Evolutionary conservation across 2,888 invertebrate species (phyloP).

Genomic region (Clusia tigrina): DNA sequence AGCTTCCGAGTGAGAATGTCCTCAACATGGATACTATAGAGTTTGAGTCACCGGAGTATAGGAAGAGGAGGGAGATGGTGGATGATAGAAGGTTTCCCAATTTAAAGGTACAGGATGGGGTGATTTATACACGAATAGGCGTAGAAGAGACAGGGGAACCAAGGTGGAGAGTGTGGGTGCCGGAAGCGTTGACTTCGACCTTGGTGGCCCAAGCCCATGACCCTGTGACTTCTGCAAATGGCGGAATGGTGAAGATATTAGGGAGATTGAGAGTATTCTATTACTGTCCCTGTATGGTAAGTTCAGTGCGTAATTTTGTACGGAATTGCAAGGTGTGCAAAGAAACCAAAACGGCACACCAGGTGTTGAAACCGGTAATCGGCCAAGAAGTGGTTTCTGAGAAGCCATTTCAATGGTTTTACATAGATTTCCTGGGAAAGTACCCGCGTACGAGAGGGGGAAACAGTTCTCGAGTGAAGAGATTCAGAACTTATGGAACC

Average conservation of each 20-base stretch:
- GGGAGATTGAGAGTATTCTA: constrained; percentile 19
- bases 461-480: too few relatives aligned
- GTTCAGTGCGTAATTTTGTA: constrained; percentile 21
- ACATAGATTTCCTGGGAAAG: constrained; percentile 3
- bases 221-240: constrained; percentile 18
- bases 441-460: not conserved
- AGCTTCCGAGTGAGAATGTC: too few relatives aligned
- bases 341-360: constrained; percentile 21
- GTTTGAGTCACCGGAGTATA: constrained; percentile 23
- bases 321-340: constrained; percentile 20
- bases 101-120: constrained; percentile 14
- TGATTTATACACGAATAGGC: not conserved
- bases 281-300: constrained; percentile 33
- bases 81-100: constrained; percentile 18
- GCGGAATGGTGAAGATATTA: constrained; percentile 27
- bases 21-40: constrained; percentile 14
- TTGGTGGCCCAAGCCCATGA: constrained; percentile 17
- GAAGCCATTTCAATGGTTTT: not conserved
- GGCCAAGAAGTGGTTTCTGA: not conserved
- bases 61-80: constrained; percentile 7
- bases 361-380: not conserved
- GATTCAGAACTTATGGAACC: too few relatives aligned
- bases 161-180: constrained; percentile 29
- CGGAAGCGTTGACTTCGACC: constrained; percentile 7
- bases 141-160: not conserved